Conservation (phyloP, 2,797 vertebrate genomes). For the Macropus fuliginosus region DNA sequence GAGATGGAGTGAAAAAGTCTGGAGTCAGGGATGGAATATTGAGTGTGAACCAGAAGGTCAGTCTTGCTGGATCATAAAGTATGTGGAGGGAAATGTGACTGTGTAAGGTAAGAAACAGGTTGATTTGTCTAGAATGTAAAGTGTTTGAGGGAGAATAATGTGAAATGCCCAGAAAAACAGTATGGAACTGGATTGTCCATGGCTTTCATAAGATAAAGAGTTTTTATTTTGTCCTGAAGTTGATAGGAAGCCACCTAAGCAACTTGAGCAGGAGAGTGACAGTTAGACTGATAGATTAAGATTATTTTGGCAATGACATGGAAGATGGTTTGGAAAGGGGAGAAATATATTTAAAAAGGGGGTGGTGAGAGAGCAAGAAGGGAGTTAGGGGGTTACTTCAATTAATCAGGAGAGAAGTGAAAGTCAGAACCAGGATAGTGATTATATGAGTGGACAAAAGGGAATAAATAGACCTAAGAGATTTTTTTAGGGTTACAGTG, state of each 20-base stretch:
- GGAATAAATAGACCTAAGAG: not conserved
- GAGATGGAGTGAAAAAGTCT: not conserved
- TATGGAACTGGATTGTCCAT: not conserved
- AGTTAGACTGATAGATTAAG: not conserved
- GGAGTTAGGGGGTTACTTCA: not conserved
- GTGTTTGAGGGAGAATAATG: not conserved
- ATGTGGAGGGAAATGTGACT: not conserved
- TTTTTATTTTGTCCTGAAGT: not conserved
- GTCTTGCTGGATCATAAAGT: not conserved
- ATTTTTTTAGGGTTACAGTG: not conserved
- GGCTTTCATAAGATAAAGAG: not conserved
- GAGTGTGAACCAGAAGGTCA: not conserved
- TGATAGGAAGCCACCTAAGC: not conserved
- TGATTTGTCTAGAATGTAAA: not conserved
- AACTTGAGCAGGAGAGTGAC: not conserved
- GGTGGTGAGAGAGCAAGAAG: not conserved
- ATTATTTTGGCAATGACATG: not conserved
- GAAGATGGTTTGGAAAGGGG: not conserved
- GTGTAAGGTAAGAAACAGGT: not conserved
- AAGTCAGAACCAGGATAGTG: not conserved
- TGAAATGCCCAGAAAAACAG: not conserved
- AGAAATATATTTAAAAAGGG: not conserved
- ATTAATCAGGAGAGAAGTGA: not conserved
- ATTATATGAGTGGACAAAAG: not conserved
- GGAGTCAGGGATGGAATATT: not conserved